phyloP scores from a whole-genome alignment of 2,888 invertebrate genomes.

The Callimorpha dominula region DNA sequence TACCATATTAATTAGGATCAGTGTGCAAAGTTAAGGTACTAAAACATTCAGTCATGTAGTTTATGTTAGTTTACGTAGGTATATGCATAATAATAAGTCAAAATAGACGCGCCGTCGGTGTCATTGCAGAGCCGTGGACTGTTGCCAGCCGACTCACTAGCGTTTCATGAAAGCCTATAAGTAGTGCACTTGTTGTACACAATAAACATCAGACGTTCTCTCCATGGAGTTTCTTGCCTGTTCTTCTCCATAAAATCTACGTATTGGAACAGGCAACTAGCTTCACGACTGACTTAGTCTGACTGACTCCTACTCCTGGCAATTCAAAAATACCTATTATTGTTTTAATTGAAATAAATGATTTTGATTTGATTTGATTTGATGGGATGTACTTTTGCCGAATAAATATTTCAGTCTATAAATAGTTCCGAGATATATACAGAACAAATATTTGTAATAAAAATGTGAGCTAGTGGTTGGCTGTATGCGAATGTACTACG shows the following conservation, averaged over 20 bases:
- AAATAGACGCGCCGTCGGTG: constrained; percentile 17
- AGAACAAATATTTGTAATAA: background rate
- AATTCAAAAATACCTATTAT: no score
- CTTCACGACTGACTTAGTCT: no score
- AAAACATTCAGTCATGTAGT: no score
- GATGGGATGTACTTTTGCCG: no score
- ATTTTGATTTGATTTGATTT: no score
- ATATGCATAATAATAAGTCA: no score
- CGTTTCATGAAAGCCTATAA: constrained; percentile 40
- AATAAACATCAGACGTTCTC: background rate
- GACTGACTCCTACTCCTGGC: no score
- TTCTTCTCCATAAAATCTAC: no score
- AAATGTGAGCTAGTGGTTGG: background rate
- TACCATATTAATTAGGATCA: background rate
- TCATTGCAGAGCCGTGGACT: constrained; percentile 28
- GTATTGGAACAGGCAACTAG: no score
- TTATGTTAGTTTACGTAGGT: no score
- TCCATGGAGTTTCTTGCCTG: background rate
- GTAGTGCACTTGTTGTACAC: constrained; percentile 9
- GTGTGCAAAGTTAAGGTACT: background rate
- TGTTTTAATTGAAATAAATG: no score
- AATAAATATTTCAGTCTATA: background rate
- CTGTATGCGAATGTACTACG: background rate
- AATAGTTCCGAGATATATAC: background rate
- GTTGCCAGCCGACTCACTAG: constrained; percentile 36